Conservation (phyloP, 2,888 invertebrate species). For the Nomada ferruginata region DNA sequence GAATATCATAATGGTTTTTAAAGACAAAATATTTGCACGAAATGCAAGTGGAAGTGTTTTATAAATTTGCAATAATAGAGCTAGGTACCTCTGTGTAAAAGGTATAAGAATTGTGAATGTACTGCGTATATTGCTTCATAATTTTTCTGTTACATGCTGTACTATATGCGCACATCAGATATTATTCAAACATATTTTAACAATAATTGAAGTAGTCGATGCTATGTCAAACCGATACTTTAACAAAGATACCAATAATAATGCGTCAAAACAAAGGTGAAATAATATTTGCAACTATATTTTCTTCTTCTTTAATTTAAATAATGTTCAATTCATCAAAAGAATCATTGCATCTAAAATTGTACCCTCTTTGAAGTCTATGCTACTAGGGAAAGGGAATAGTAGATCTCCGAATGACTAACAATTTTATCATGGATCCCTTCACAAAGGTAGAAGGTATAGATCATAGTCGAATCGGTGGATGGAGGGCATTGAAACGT, state of each 20-base stretch:
- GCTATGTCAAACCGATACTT: too few relatives aligned
- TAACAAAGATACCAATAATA: not conserved
- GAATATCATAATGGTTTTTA: too few relatives aligned
- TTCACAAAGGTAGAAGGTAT: conserved; percentile 27
- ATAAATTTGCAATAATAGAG: too few relatives aligned
- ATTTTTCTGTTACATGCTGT: too few relatives aligned
- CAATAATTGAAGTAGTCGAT: too few relatives aligned
- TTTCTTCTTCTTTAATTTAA: not conserved
- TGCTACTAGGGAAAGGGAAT: conserved; percentile 37
- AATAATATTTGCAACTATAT: not conserved
- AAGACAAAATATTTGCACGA: too few relatives aligned
- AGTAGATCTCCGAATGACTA: conserved; percentile 38
- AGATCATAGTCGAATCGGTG: conserved; percentile 22
- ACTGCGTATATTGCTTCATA: too few relatives aligned
- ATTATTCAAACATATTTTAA: too few relatives aligned
- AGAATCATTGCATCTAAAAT: conserved; percentile 13
- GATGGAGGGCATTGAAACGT: conserved; percentile 14
- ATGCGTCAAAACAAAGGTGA: not conserved
- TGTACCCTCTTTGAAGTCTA: conserved; percentile 13
- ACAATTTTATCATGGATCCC: conserved; percentile 59
- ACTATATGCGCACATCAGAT: too few relatives aligned
- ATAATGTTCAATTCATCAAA: conserved; percentile 6
- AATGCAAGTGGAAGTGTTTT: too few relatives aligned
- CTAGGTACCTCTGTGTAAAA: too few relatives aligned
- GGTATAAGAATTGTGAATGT: too few relatives aligned